phyloP scores from a whole-genome alignment of 2,888 invertebrate genomes.

The Epistrophe eligans region DNA sequence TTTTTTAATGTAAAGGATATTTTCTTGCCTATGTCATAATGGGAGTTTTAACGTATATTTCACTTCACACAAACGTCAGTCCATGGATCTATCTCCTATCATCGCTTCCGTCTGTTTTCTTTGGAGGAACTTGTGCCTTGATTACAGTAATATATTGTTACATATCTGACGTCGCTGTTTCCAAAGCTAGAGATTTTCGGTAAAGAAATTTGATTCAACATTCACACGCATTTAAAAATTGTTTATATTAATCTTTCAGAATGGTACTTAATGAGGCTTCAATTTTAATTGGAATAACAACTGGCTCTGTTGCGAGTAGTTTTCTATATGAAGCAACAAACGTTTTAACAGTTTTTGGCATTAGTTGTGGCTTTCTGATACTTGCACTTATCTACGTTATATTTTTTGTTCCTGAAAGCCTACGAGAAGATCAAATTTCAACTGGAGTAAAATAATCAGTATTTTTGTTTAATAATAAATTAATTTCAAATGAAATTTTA shows the following conservation, averaged over 20 bases:
- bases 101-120: conserved; percentile 86
- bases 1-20: conserved; percentile 71
- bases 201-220: conserved; percentile 60
- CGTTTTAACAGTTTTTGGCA: conserved; percentile 80
- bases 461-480: neutral
- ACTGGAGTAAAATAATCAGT: conserved; percentile 78
- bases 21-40: conserved; percentile 79
- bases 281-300: conserved; percentile 86
- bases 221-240: neutral
- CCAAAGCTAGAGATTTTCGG: conserved; percentile 83
- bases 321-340: conserved; percentile 85
- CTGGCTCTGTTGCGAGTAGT: conserved; percentile 87
- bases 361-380: conserved; percentile 78
- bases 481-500: conserved; percentile 68
- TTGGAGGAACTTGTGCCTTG: conserved; percentile 87
- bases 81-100: conserved; percentile 85
- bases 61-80: conserved; percentile 78
- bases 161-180: conserved; percentile 87
- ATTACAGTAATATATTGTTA: conserved; percentile 88
- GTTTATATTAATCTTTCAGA: conserved; percentile 82
- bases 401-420: conserved; percentile 82
- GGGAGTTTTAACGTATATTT: conserved; percentile 78
- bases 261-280: conserved; percentile 87
- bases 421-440: conserved; percentile 79
- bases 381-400: conserved; percentile 80